Conservation (phyloP, 2,888 invertebrate species). For the Diadegma fenestrale region DNA sequence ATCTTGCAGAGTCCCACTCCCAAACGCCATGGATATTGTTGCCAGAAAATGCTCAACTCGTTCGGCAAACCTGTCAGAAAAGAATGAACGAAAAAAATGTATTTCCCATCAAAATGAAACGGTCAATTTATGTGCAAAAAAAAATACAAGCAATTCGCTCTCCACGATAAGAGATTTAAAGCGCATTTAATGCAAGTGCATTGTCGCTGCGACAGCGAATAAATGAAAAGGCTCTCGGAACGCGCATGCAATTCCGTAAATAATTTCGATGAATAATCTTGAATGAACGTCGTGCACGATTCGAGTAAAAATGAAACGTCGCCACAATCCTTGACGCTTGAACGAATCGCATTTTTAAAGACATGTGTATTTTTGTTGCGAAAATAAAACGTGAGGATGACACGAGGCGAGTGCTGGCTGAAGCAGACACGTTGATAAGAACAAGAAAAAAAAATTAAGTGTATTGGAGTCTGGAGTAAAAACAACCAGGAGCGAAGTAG, state of each 20-base stretch:
- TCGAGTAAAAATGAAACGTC: not conserved
- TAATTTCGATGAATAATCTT: not conserved
- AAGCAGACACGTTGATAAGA: slow-evolving; percentile 1
- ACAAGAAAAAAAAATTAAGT: not conserved
- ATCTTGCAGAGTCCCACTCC: slow-evolving; percentile 93
- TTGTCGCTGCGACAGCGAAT: slow-evolving; percentile 12
- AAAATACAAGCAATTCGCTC: not conserved
- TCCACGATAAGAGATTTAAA: not conserved
- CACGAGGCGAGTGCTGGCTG: not conserved
- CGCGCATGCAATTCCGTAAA: not conserved
- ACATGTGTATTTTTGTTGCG: not conserved
- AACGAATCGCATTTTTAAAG: not conserved
- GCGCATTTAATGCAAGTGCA: not conserved
- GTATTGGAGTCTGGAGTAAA: slow-evolving; percentile 21
- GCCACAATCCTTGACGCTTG: not conserved
- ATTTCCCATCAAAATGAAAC: not conserved
- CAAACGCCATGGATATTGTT: slow-evolving; percentile 94
- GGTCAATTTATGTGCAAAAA: not conserved
- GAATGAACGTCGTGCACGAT: not conserved
- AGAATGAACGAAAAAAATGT: not conserved
- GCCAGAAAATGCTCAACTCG: slow-evolving; percentile 94
- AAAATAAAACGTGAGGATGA: not conserved
- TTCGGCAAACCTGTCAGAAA: slow-evolving; percentile 91
- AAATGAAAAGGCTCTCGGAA: slow-evolving; percentile 21
- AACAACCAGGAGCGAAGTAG: slow-evolving; percentile 24